These are phyloP conservation scores for Ichneumoninae sp. DNA, from an alignment of 2,888 invertebrate species.

Conservation along the genomic window DNA sequence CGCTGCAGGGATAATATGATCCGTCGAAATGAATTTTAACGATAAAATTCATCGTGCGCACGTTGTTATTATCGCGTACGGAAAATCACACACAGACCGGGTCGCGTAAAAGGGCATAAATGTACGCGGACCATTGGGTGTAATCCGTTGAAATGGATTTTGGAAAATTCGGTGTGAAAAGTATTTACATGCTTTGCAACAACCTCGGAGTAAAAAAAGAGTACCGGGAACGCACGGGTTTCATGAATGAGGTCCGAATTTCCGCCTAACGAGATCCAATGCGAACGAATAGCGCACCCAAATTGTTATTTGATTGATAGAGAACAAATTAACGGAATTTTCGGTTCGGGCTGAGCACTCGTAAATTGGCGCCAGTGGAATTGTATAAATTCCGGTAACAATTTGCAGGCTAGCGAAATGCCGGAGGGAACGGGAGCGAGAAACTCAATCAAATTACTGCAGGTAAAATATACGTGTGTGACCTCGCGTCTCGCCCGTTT, in stretches of 20 bases:
- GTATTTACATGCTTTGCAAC: background rate
- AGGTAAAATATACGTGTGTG: constrained; percentile 15
- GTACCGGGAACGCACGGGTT: background rate
- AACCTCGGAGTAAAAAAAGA: too few relatives aligned
- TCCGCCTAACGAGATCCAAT: constrained; percentile 19
- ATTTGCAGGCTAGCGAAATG: constrained; percentile 17
- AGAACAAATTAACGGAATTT: constrained; percentile 38
- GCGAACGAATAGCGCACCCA: constrained; percentile 13
- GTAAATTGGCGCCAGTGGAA: constrained; percentile 18
- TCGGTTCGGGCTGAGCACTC: constrained; percentile 7
- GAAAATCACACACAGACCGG: background rate
- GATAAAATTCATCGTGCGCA: constrained; percentile 6
- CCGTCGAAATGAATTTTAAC: constrained; percentile 40
- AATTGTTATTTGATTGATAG: constrained; percentile 50
- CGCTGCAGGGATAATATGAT: constrained; percentile 16
- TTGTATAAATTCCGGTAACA: constrained; percentile 2
- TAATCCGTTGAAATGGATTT: background rate
- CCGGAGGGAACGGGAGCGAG: constrained; percentile 11
- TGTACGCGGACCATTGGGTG: background rate
- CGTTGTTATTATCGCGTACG: background rate
- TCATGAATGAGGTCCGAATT: constrained; percentile 11
- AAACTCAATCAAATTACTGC: constrained; percentile 33
- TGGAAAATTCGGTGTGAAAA: background rate
- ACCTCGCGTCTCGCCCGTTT: background rate
- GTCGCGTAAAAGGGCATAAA: background rate